Percentiles rank a stretch among this genome's conserved stretches.
Evolutionary conservation across 1,140 invertebrate genomes (phyloP).

Genomic region (Callitettix versicolor): DNA sequence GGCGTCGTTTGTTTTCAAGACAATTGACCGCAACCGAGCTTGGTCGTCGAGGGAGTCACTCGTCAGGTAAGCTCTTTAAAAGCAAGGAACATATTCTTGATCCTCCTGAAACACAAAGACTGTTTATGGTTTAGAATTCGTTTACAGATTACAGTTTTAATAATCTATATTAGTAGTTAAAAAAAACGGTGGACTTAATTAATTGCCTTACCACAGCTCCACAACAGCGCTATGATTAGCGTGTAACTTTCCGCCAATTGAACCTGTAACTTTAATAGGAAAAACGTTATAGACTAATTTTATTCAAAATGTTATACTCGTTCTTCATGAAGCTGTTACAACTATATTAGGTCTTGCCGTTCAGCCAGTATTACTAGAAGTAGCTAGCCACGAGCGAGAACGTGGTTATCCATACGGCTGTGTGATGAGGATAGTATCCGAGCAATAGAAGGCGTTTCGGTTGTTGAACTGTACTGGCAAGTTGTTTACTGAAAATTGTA

Average conservation of each 20-base stretch:
- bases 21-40: slow-evolving; percentile 58
- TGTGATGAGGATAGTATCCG: too few species aligned
- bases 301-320: slow-evolving; percentile 19
- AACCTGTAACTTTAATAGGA: neutral
- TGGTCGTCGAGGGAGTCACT: slow-evolving; percentile 68
- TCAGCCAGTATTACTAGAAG: too few species aligned
- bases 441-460: too few species aligned
- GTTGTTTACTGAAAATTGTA: too few species aligned
- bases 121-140: neutral
- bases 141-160: neutral
- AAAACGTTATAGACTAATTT: slow-evolving; percentile 1
- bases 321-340: too few species aligned
- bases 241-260: neutral
- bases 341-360: too few species aligned
- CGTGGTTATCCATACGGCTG: too few species aligned
- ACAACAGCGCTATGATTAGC: neutral
- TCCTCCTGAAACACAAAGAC: neutral
- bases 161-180: neutral
- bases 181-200: neutral
- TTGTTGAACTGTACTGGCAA: too few species aligned
- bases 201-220: neutral
- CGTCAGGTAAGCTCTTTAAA: slow-evolving; percentile 42
- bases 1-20: slow-evolving; percentile 48
- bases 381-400: too few species aligned
- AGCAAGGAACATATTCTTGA: neutral